Percentiles rank a stretch among this genome's conserved stretches.
Evolutionary conservation across 2,113 vertebrate species (phyloP).

Genomic region (Prionailurus viverrinus): DNA sequence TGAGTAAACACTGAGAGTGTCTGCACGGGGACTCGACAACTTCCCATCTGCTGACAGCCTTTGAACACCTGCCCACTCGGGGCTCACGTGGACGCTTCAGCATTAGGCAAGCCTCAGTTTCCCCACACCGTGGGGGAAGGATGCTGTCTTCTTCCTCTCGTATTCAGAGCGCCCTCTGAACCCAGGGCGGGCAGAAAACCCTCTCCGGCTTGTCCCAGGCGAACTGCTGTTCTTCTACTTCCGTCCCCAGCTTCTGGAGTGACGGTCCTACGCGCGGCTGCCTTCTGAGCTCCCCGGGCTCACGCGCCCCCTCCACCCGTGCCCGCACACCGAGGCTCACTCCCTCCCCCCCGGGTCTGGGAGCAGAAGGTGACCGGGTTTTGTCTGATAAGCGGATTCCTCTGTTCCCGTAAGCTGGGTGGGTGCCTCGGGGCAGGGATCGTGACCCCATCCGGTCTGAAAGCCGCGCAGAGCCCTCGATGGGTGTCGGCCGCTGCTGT

Average conservation of each 20-base stretch:
- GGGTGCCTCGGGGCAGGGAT: neutral
- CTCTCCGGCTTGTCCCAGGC: neutral
- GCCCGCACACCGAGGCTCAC: neutral
- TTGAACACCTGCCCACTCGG: accelerated
- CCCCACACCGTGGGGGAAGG: neutral
- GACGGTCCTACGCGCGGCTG: accelerated
- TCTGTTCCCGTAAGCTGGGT: neutral
- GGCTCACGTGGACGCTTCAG: neutral
- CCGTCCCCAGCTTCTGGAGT: neutral
- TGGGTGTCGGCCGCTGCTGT: neutral
- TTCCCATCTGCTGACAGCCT: neutral
- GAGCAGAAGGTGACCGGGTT: neutral
- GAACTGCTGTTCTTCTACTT: neutral
- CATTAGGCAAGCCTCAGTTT: neutral
- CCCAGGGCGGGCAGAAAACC: neutral
- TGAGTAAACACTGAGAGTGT: accelerated
- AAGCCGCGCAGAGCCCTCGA: neutral
- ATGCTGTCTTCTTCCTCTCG: neutral
- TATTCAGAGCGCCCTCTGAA: neutral
- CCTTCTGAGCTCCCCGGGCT: neutral
- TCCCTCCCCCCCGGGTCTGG: neutral
- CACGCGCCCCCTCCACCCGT: accelerated
- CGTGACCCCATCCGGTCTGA: neutral
- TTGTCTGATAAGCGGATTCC: too few relatives aligned
- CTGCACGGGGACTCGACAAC: neutral